Evolutionary conservation across 2,797 vertebrate genomes (phyloP).

Genomic region (Arnoldichthys spilopterus): DNA sequence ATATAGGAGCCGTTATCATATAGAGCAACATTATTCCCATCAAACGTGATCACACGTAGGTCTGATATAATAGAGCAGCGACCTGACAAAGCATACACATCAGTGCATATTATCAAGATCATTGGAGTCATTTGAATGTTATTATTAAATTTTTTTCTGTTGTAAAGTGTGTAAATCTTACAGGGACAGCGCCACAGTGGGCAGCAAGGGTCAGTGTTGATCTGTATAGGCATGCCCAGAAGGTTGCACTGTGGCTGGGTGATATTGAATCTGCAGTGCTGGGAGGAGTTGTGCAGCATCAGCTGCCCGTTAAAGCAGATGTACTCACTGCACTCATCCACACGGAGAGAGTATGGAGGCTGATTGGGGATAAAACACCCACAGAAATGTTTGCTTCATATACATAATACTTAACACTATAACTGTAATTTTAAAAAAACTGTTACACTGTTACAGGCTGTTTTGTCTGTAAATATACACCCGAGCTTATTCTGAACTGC

Average conservation of each 20-base stretch:
- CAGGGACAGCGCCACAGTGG: conserved; percentile 97
- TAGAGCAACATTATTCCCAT: conserved; percentile 94
- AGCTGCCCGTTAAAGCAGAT: conserved; percentile 91
- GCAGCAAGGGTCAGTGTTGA: conserved; percentile 92
- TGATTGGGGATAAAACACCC: conserved; percentile 61
- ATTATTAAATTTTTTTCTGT: conserved; percentile 52
- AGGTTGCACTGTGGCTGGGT: conserved; percentile 91
- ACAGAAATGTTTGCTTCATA: background rate
- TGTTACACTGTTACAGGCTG: background rate
- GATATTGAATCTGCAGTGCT: conserved; percentile 88
- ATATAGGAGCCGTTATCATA: conserved; percentile 95
- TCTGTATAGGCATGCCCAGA: conserved; percentile 90
- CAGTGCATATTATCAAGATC: background rate
- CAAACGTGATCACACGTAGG: conserved; percentile 94
- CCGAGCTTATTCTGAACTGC: background rate
- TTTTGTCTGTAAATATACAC: background rate
- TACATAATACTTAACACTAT: background rate
- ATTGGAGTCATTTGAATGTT: background rate
- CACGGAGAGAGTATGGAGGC: conserved; percentile 89
- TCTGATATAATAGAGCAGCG: conserved; percentile 96
- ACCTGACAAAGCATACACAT: conserved; percentile 73
- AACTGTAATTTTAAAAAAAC: background rate
- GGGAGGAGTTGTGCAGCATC: conserved; percentile 92
- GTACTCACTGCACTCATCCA: conserved; percentile 92
- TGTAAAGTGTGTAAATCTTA: conserved; percentile 67